A percentile compares a stretch with the other conserved stretches of the same genome.
Evolutionary conservation across 1,140 invertebrate species (phyloP).

Genomic region (Drosophila chauvacae): DNA sequence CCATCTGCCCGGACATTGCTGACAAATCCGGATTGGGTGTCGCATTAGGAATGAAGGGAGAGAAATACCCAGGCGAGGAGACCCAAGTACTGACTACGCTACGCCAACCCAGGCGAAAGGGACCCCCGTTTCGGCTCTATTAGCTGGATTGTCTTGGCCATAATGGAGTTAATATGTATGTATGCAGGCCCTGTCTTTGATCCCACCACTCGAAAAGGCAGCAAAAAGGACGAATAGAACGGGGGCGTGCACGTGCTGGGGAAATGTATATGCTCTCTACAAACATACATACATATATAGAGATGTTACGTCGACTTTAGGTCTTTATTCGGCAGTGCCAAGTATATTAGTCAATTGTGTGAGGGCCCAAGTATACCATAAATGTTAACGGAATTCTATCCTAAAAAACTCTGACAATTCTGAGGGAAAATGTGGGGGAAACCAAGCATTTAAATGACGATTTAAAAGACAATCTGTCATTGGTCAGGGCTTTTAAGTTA

Average conservation of each 20-base stretch:
- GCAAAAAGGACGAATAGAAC: conserved; percentile 15
- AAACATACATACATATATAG: not conserved
- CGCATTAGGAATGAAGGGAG: conserved; percentile 55
- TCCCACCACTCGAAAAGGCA: conserved; percentile 42
- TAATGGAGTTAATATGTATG: conserved; percentile 78
- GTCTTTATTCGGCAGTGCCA: conserved; percentile 26
- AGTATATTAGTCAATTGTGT: conserved; percentile 46
- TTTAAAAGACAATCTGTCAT: conserved; percentile 17
- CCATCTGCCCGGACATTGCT: conserved; percentile 68
- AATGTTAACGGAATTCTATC: conserved; percentile 19
- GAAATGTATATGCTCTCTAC: conserved; percentile 6
- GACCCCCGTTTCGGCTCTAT: conserved; percentile 49
- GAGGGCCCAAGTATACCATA: conserved; percentile 11
- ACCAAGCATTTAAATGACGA: conserved; percentile 16
- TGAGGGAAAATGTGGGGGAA: not conserved
- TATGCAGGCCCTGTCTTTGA: conserved; percentile 65
- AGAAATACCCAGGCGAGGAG: not conserved
- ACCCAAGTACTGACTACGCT: conserved; percentile 1
- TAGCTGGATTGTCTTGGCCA: conserved; percentile 70
- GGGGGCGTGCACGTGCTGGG: conserved; percentile 18
- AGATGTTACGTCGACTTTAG: conserved; percentile 18
- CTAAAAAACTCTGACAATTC: not conserved
- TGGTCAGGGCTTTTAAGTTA: not conserved
- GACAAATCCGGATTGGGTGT: conserved; percentile 74
- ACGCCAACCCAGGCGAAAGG: conserved; percentile 13